Evolutionary conservation across 2,888 invertebrate genomes (phyloP).

Genomic region (Agrotis ipsilon): DNA sequence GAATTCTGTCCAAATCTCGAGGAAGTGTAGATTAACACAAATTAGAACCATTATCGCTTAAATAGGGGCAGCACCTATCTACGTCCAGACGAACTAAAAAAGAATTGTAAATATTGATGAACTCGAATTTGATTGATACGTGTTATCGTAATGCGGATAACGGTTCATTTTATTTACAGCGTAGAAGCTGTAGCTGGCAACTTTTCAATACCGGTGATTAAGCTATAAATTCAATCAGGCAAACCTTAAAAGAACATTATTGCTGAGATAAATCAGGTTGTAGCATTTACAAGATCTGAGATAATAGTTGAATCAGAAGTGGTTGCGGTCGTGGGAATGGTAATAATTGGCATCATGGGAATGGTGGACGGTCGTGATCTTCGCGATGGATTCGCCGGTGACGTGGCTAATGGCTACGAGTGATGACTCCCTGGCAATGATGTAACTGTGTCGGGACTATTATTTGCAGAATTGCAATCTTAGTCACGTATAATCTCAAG

Average conservation of each 20-base stretch:
- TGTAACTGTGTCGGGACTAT: constrained; percentile 48
- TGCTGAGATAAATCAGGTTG: constrained; percentile 65
- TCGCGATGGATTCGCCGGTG: constrained; percentile 69
- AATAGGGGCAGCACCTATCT: constrained; percentile 22
- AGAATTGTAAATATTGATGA: constrained; percentile 43
- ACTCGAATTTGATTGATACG: constrained; percentile 51
- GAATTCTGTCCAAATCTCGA: constrained; percentile 24
- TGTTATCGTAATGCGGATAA: constrained; percentile 47
- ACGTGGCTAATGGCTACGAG: constrained; percentile 62
- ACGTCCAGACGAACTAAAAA: constrained; percentile 16
- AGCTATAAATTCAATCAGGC: constrained; percentile 67
- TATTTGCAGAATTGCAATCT: constrained; percentile 48
- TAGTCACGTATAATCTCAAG: constrained; percentile 27
- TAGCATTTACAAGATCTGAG: constrained; percentile 63
- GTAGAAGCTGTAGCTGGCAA: constrained; percentile 48
- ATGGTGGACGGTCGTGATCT: constrained; percentile 78
- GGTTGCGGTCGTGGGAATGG: constrained; percentile 79
- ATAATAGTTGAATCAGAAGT: constrained; percentile 73
- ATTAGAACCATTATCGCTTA: constrained; percentile 18
- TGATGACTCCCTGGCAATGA: constrained; percentile 56
- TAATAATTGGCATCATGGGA: constrained; percentile 81
- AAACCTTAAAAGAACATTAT: constrained; percentile 66
- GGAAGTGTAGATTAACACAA: constrained; percentile 38
- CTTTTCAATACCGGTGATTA: constrained; percentile 63
- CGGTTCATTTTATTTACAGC: constrained; percentile 49